These are phyloP conservation scores for Leguminivora glycinivorella DNA, from an alignment of 1,140 invertebrate genomes.

Conservation along the genomic window DNA sequence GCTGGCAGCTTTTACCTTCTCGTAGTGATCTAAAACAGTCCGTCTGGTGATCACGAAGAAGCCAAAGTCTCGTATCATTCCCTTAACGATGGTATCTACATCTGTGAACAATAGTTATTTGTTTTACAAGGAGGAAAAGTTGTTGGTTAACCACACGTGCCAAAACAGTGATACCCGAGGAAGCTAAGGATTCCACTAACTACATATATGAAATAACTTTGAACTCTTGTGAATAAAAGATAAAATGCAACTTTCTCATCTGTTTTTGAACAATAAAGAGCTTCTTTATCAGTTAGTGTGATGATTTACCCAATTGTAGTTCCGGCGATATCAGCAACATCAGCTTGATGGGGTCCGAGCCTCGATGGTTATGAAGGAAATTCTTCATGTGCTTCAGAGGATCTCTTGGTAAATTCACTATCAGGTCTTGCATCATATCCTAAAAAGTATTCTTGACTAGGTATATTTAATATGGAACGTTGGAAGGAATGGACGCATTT, in stretches of 20 bases:
- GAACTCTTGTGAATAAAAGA: too few species aligned
- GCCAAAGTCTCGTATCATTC: conserved; percentile 62
- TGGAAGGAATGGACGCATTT: too few species aligned
- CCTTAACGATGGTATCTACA: conserved; percentile 49
- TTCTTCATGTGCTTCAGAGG: conserved; percentile 70
- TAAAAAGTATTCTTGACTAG: conserved; percentile 32
- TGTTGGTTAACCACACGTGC: too few species aligned
- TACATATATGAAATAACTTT: too few species aligned
- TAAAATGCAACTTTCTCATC: too few species aligned
- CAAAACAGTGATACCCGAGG: too few species aligned
- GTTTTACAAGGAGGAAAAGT: not conserved
- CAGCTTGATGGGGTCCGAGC: conserved; percentile 54
- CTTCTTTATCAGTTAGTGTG: too few species aligned
- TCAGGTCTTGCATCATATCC: conserved; percentile 63
- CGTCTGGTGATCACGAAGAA: conserved; percentile 63
- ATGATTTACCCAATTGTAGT: conserved; percentile 56
- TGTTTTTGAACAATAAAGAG: too few species aligned
- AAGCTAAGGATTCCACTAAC: too few species aligned
- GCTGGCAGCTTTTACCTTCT: conserved; percentile 64
- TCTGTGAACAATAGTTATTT: conserved; percentile 42
- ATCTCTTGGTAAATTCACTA: conserved; percentile 62
- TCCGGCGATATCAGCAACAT: conserved; percentile 60
- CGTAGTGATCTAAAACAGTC: conserved; percentile 64
- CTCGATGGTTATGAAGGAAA: conserved; percentile 48
- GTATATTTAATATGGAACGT: too few species aligned